Percentiles rank a stretch among this genome's conserved stretches.
These are phyloP conservation scores for Cariama cristata DNA, from an alignment of 2,113 vertebrate genomes.

Conservation along the genomic window DNA sequence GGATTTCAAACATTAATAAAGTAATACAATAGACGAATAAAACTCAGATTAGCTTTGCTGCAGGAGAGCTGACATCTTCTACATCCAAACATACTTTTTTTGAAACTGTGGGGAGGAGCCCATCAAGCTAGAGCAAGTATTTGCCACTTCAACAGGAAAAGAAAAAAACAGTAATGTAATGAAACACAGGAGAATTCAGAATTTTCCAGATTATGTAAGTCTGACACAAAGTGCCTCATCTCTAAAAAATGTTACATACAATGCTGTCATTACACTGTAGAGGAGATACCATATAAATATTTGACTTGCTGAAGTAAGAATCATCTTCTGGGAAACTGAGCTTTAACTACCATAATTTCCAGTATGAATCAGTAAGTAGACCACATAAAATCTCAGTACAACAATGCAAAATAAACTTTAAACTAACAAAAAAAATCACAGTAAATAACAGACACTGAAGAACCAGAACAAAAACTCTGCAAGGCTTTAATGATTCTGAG, in stretches of 20 bases:
- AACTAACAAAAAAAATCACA: background rate
- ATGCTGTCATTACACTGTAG: background rate
- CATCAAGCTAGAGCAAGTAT: background rate
- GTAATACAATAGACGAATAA: background rate
- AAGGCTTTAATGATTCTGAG: background rate
- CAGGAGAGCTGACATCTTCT: background rate
- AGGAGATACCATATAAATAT: background rate
- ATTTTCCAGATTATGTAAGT: slow-evolving; percentile 1
- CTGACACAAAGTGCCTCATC: background rate
- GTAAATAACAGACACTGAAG: background rate
- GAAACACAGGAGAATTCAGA: slow-evolving; percentile 1
- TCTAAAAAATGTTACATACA: slow-evolving; percentile 11
- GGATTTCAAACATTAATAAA: background rate
- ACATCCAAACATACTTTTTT: background rate
- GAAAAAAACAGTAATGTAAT: background rate
- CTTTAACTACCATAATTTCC: background rate
- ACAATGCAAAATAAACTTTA: background rate
- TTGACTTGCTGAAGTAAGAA: background rate
- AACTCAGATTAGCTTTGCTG: background rate
- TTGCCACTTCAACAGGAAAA: background rate
- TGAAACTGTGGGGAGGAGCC: background rate
- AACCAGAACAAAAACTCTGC: background rate
- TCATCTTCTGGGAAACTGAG: slow-evolving; percentile 23
- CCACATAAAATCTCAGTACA: background rate
- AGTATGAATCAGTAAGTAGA: background rate